phyloP scores from a whole-genome alignment of 2,113 vertebrate genomes.

The Desmodus rotundus region DNA sequence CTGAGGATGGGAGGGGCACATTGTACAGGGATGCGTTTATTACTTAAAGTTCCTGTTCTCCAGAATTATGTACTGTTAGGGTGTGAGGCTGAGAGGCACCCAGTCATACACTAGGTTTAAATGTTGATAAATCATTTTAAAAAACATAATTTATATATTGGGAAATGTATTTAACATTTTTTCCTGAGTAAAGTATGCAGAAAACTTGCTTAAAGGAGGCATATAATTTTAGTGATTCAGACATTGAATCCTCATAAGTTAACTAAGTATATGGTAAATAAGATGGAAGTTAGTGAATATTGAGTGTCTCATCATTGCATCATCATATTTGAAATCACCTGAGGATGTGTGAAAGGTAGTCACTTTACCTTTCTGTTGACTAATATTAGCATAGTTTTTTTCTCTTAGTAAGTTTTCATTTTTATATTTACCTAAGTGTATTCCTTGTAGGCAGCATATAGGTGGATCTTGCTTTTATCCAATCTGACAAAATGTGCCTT shows the following conservation, averaged over 20 bases:
- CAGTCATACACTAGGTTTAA: conserved; percentile 46
- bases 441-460: background rate
- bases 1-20: background rate
- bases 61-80: conserved; percentile 3
- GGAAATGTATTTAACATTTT: conserved; percentile 76
- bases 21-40: background rate
- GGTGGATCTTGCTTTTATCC: no score
- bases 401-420: background rate
- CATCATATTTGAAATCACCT: conserved; percentile 69
- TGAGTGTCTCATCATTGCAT: conserved; percentile 68
- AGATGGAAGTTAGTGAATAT: conserved; percentile 63
- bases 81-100: conserved; percentile 32
- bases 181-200: conserved; percentile 79
- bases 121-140: conserved; percentile 73
- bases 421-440: background rate
- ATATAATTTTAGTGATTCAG: conserved; percentile 81
- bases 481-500: background rate
- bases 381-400: background rate
- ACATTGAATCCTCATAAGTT: conserved; percentile 80
- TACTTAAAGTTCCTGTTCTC: background rate
- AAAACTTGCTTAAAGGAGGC: conserved; percentile 82
- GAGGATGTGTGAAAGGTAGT: conserved; percentile 64
- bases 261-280: conserved; percentile 57
- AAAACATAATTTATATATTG: conserved; percentile 56
- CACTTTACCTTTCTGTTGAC: background rate